These are phyloP conservation scores for Ptyas mucosa DNA, from an alignment of 2,113 vertebrate species.

Conservation along the genomic window DNA sequence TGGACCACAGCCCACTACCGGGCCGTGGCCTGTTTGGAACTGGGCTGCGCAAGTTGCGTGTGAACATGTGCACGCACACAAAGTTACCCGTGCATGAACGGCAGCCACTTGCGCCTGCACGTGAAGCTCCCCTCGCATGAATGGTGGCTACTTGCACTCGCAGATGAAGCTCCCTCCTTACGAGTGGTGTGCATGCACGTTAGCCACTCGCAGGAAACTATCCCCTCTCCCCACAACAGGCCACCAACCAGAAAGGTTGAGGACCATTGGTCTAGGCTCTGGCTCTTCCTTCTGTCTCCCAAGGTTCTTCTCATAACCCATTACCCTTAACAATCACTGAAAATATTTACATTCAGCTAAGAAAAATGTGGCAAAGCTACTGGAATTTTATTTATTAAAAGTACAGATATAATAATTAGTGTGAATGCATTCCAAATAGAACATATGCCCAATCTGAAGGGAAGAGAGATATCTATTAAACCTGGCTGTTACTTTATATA, in stretches of 20 bases:
- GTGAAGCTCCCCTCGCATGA: too few relatives aligned
- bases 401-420: background rate
- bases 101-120: too few relatives aligned
- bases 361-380: background rate
- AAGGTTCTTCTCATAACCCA: background rate
- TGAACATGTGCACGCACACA: too few relatives aligned
- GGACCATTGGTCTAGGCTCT: background rate
- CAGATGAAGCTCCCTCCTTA: too few relatives aligned
- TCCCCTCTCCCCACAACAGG: too few relatives aligned
- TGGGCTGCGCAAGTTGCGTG: too few relatives aligned
- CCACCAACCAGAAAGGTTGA: too few relatives aligned
- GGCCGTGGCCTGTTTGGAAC: too few relatives aligned
- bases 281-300: background rate
- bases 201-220: too few relatives aligned
- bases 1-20: too few relatives aligned
- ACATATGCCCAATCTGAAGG: background rate
- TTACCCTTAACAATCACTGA: background rate
- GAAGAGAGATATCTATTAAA: background rate
- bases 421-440: background rate
- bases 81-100: too few relatives aligned
- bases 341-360: background rate
- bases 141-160: too few relatives aligned
- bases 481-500: background rate
- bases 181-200: accelerated
- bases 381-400: background rate